Evolutionary conservation across 2,888 invertebrate species (phyloP), one percentile per base, ranked within the genome.

Genomic region (Phaedon cochleariae): DNA sequence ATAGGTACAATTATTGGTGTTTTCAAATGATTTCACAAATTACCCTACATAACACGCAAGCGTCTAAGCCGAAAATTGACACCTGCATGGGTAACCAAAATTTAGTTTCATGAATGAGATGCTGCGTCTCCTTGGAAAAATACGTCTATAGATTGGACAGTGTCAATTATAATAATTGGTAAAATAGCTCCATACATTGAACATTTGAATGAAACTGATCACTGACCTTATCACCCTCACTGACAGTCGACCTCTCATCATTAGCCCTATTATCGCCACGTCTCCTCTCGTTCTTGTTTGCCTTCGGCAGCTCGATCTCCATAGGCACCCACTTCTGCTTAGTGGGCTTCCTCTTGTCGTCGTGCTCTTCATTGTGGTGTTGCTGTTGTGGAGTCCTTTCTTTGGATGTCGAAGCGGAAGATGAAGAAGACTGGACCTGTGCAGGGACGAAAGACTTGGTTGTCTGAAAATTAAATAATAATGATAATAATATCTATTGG

Each of bases 261-360:
- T 71, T 68, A 17, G 71, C 61, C 48, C 73, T 65, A 7, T 41
- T 41, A 9, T 71, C 71, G 18, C 57, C 57, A 29, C 66, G 65
- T 52, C 70, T 61, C 10, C 68, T 69, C 17, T 90, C 91, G 74
- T 89, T 88, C 78, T 89, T 89, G 68, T 90, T 85, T 52, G 87
- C 88, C 74, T 92, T 91, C 64, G 91, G 89, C 72, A 93, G 86
- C 78, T 96, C 95, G 68, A 97, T 94, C 77, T 94, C 94, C 65
- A 97, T 85, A 0, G 96, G 96, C 64, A 95, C 91, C 97, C 97
- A 97, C 83, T 95, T 96, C 83, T 94, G 94, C 78, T 88, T 88
- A 52, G 84, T 84, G 21, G 76, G 53, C 77, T 85, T 86, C 74
- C 83, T 85, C 73, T 84, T 85, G 60, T 84, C 85, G 21, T 86